Conservation (phyloP, 2,888 invertebrate species). For the Alloscopus bannaensis region DNA sequence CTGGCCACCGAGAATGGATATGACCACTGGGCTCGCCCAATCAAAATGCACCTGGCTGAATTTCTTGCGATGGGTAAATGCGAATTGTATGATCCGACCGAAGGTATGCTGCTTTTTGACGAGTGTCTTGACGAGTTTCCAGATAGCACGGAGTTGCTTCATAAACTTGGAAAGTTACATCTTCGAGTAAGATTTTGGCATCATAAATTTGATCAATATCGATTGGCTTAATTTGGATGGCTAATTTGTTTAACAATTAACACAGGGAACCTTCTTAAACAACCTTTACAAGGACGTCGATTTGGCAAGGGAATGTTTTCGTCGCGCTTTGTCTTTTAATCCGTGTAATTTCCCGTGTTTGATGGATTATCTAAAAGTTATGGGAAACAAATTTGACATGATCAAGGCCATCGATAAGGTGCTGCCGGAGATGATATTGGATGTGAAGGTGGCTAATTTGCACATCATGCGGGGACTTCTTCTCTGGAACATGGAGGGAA, state of each 20-base stretch:
- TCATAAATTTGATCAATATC: too few relatives aligned
- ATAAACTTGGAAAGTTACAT: constrained; percentile 29
- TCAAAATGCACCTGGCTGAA: constrained; percentile 11
- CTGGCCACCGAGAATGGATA: background rate
- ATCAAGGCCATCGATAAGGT: too few relatives aligned
- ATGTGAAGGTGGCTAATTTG: too few relatives aligned
- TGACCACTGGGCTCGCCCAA: background rate
- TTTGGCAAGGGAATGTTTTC: background rate
- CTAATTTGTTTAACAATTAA: too few relatives aligned
- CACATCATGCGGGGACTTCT: too few relatives aligned
- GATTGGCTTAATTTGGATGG: too few relatives aligned
- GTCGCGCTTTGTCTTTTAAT: background rate
- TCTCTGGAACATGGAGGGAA: too few relatives aligned
- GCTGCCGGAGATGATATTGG: too few relatives aligned
- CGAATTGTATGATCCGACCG: constrained; percentile 2
- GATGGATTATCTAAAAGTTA: constrained; percentile 4
- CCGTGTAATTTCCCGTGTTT: constrained; percentile 4
- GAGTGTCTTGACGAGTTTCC: constrained; percentile 8
- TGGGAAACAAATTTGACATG: too few relatives aligned
- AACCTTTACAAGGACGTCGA: background rate
- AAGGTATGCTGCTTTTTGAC: constrained; percentile 19
- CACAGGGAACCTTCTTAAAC: background rate
- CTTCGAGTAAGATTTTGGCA: constrained; percentile 4
- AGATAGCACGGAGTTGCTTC: background rate
- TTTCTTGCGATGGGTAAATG: constrained; percentile 18